Base-by-base conservation (phyloP, 2,888 invertebrate species). In the Timandra comae region DNA sequence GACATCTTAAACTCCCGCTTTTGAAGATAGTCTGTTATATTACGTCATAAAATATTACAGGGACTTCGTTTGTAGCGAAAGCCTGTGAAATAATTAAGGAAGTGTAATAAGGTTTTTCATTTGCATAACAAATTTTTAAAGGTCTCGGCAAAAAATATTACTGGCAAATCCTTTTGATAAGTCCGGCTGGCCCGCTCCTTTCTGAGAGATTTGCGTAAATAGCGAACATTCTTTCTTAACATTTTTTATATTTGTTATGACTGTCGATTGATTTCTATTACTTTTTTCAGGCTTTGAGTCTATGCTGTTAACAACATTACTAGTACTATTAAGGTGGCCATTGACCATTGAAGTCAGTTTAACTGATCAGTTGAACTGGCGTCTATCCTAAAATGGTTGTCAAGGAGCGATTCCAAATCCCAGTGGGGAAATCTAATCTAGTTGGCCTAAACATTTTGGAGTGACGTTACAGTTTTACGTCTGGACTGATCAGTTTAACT, bases 11-110 rank as follows among this genome's bases (percentile, higher is more conserved):
- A 67, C 57, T 58, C 55, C 64, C 57, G 58, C 63, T 57, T 65
- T 59, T 58, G 58, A 64, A 62, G 63, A 58, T 62, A 65, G 58
- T 63, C 61, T 71, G 70, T 73, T 72, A 75, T 71, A 75, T 75
- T 73, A 68, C 67, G 55, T 64, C 64, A 67, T 77, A 69, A 76
- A 78, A 74, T 75, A 77, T 76, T 69, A 72, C 68, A 54, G 56
- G 48, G 68, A 59, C 66, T 68, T 71, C 62, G 62, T 63, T 65
- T 62, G 63, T 52, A 56, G 59, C 54, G 62, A 62, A 71, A 67
- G 68, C 63, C 61, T 68, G 64, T 58, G 68, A 75, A 77, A 79
- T 77, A 77, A 78, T 78, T 76, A 77, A 74, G 69, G 70, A 67
- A 74, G 68, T 71, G 73, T 77, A 76, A 75, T 78, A 77, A 74